Conservation (phyloP, 1,140 invertebrate species). For the Grapholita molesta region DNA sequence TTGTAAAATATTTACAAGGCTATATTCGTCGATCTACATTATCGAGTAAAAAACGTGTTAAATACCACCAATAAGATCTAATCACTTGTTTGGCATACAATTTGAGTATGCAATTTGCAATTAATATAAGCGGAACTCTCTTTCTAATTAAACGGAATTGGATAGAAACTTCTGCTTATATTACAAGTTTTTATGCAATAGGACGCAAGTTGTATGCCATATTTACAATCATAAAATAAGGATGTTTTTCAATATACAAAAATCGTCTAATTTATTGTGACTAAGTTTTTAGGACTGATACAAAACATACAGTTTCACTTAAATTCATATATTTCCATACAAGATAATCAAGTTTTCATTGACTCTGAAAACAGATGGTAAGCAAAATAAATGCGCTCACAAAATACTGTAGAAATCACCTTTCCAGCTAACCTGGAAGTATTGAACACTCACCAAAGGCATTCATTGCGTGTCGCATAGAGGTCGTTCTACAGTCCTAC, state of each 20-base stretch:
- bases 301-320: too few relatives aligned
- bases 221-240: slow-evolving; percentile 25
- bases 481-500: slow-evolving; percentile 31
- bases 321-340: too few relatives aligned
- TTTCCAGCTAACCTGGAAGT: too few relatives aligned
- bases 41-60: slow-evolving; percentile 74
- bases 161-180: too few relatives aligned
- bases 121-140: too few relatives aligned
- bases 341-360: too few relatives aligned
- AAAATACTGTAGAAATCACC: slow-evolving; percentile 7
- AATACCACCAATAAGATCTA: slow-evolving; percentile 72
- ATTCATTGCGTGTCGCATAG: not conserved
- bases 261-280: not conserved
- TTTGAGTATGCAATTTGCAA: slow-evolving; percentile 18
- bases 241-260: slow-evolving; percentile 33
- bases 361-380: too few relatives aligned
- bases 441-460: not conserved
- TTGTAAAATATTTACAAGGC: slow-evolving; percentile 2
- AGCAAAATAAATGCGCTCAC: not conserved
- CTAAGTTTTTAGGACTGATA: not conserved
- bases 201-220: slow-evolving; percentile 13
- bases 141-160: too few relatives aligned
- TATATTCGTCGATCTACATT: slow-evolving; percentile 51
- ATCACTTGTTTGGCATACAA: slow-evolving; percentile 54
- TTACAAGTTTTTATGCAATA: not conserved